A percentile compares a stretch with the other conserved stretches of the same genome.
Conservation (phyloP, 2,888 invertebrate species). For the Nephrotoma flavescens region DNA sequence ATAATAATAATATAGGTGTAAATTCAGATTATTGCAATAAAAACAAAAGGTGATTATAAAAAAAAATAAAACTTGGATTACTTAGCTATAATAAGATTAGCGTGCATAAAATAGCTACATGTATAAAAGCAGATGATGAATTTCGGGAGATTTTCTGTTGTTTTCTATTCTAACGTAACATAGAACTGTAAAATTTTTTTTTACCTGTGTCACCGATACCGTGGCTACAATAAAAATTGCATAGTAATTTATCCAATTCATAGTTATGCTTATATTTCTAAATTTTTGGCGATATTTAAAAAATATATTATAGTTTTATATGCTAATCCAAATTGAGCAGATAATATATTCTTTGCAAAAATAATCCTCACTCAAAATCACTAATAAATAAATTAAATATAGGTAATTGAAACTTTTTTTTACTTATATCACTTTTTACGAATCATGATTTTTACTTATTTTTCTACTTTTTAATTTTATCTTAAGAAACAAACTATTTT, state of each 20-base stretch:
- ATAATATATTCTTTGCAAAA: not conserved
- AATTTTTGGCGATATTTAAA: not conserved
- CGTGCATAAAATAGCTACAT: not conserved
- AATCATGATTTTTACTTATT: not conserved
- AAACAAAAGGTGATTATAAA: not conserved
- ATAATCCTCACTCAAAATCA: not conserved
- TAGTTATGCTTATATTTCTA: not conserved
- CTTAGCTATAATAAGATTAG: not conserved
- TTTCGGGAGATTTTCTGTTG: not conserved
- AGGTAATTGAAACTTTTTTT: not conserved
- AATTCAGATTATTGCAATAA: not conserved
- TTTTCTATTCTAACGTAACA: not conserved
- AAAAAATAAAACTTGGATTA: not conserved
- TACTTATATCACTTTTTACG: not conserved
- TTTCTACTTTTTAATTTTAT: not conserved
- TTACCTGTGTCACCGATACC: not conserved
- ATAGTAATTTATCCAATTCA: slow-evolving; percentile 3
- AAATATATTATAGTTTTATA: not conserved
- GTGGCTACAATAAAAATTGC: not conserved
- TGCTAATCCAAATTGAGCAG: not conserved
- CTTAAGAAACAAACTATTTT: not conserved
- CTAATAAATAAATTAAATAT: not conserved
- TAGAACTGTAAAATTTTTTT: not conserved
- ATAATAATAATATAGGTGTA: not conserved
- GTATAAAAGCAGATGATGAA: not conserved